Conservation (phyloP, 1,140 invertebrate species). For the Hyphantria cunea region DNA sequence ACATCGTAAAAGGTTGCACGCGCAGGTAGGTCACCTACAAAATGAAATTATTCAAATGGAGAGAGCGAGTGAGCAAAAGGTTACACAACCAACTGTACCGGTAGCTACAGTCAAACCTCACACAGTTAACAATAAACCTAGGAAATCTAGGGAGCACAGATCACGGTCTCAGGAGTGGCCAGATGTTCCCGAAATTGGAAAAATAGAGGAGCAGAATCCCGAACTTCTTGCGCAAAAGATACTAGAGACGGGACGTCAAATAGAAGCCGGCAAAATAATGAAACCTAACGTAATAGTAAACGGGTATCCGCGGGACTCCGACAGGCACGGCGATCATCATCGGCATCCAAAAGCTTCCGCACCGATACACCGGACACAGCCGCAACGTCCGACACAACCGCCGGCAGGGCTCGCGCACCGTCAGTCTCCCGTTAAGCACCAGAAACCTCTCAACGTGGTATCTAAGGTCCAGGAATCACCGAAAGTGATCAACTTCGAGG, state of each 20-base stretch:
- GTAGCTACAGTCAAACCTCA: slow-evolving; percentile 76
- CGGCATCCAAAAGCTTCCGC: slow-evolving; percentile 42
- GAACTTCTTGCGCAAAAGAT: slow-evolving; percentile 94
- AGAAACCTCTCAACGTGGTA: slow-evolving; percentile 76
- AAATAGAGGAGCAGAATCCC: slow-evolving; percentile 95
- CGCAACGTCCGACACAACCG: slow-evolving; percentile 36
- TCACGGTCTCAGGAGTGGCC: slow-evolving; percentile 94
- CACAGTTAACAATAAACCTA: slow-evolving; percentile 73
- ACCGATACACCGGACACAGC: slow-evolving; percentile 22
- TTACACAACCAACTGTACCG: slow-evolving; percentile 80
- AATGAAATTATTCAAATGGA: slow-evolving; percentile 89
- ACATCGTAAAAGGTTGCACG: slow-evolving; percentile 90
- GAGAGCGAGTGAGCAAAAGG: slow-evolving; percentile 85
- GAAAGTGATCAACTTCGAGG: slow-evolving; percentile 93
- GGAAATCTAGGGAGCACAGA: slow-evolving; percentile 88
- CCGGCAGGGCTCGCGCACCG: slow-evolving; percentile 57
- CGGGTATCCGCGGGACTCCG: slow-evolving; percentile 67
- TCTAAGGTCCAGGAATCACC: slow-evolving; percentile 87
- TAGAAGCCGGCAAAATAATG: slow-evolving; percentile 89
- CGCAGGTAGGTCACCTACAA: slow-evolving; percentile 89
- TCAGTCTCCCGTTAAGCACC: slow-evolving; percentile 69
- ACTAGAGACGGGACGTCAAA: slow-evolving; percentile 92
- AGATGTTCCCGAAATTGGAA: slow-evolving; percentile 93
- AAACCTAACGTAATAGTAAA: slow-evolving; percentile 76
- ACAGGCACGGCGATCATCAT: slow-evolving; percentile 58